Base-by-base conservation (phyloP, 2,888 invertebrate genomes). In the Eupithecia vulgata region DNA sequence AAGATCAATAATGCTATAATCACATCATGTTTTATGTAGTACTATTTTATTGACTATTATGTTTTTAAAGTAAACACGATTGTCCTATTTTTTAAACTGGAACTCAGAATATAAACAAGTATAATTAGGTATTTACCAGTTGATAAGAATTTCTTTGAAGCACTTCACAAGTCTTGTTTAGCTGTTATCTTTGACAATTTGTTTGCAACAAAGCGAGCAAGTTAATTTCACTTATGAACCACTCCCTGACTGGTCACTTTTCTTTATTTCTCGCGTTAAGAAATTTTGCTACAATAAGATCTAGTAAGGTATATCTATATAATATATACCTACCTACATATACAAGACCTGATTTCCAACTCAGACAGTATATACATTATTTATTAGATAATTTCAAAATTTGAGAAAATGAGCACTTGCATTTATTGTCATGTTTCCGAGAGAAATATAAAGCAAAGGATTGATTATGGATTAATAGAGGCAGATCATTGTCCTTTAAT, bases 1-100 rank as follows among this genome's bases (percentile, higher is more conserved):
- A 82, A 79, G 52, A 71, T 70, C 68, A 69, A 48, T 30, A 48
- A 25, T 35, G 40, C 48, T 52, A 7, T 35, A 65, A 40, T 48
- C 65, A 61, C 37, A 52, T 42, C 37, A 65, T 65, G 40, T 37
- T 17, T 64, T 21, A 57, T 34, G n/a, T 57, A 71, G 66, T 67
- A 69, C 61, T 61, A 59, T 68, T 68, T 34, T 42, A 67, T 71
- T 61, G 66, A 68, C 59, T 15, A 12, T n/a, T 34, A 25, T 21
- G 30, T 59, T 21, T 13, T 37, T 1, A n/a, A 48, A 37, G 68
- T 74, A 71, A 71, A 71, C 67, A 71, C 69, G 57, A 69, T 61
- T 61, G 71, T 52, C 15, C 59, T 37, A 66, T 40, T 67, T 45
- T 67, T 57, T 25, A 25, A 35, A 52, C 62, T 64, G 69, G 40